These are phyloP conservation scores for Trissoscelio sp. DNA, from an alignment of 2,888 invertebrate species.

Conservation along the genomic window DNA sequence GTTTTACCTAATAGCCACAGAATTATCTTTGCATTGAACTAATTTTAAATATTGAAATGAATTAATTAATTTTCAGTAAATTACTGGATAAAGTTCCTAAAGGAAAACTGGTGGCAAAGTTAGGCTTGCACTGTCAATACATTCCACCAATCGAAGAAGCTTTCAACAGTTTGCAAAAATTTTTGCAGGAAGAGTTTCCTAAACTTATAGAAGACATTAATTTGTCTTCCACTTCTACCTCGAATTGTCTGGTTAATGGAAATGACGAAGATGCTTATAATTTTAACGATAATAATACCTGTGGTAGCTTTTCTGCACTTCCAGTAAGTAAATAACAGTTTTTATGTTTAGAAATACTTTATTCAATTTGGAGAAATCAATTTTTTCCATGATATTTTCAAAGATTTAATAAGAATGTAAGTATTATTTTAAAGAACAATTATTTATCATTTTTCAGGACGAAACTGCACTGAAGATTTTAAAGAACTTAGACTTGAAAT, in stretches of 20 bases:
- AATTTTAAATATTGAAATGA: too few species aligned
- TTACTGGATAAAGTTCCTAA: constrained; percentile 78
- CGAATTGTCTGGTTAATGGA: constrained; percentile 54
- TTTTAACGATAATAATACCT: constrained; percentile 71
- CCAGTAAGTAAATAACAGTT: constrained; percentile 76
- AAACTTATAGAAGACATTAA: constrained; percentile 80
- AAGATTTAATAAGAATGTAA: too few species aligned
- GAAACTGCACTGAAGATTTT: constrained; percentile 93
- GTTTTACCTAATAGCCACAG: too few species aligned
- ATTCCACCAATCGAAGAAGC: constrained; percentile 82
- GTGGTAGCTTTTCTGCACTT: constrained; percentile 79
- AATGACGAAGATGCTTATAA: constrained; percentile 62
- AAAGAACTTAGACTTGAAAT: constrained; percentile 91
- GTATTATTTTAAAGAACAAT: too few species aligned
- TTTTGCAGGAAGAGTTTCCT: constrained; percentile 81
- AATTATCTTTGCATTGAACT: too few species aligned
- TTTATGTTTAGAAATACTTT: too few species aligned
- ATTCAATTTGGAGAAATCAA: too few species aligned
- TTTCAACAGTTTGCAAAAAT: constrained; percentile 80
- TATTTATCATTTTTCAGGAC: constrained; percentile 88
- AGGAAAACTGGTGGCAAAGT: constrained; percentile 77
- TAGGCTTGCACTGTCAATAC: constrained; percentile 78
- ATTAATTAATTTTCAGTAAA: constrained; percentile 72
- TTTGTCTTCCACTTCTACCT: constrained; percentile 73
- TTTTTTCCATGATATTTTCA: too few species aligned